phyloP scores from a whole-genome alignment of 2,797 vertebrate genomes.

The Sternotherus odoratus region DNA sequence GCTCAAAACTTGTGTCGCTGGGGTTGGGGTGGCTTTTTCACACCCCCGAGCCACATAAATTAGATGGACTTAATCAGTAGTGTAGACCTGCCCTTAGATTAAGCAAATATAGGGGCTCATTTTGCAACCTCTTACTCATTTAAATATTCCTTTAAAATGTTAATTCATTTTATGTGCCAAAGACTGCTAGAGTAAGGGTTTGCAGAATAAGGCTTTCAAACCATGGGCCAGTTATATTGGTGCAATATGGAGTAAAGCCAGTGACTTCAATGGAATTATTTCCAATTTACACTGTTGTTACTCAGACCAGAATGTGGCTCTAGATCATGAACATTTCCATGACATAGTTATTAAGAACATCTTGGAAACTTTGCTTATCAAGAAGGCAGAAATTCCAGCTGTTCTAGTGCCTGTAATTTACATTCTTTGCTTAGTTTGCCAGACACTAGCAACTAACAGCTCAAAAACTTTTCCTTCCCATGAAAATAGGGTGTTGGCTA shows the following conservation, averaged over 20 bases:
- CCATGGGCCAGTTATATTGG: neutral
- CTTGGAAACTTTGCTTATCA: neutral
- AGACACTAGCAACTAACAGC: neutral
- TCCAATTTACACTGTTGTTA: neutral
- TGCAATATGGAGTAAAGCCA: neutral
- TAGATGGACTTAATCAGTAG: no score
- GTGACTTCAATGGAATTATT: neutral
- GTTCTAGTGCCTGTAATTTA: neutral
- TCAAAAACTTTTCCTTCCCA: neutral
- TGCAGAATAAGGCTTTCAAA: neutral
- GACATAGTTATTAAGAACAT: neutral
- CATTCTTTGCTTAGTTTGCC: neutral
- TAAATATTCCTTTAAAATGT: neutral
- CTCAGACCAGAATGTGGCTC: neutral
- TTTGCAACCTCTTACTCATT: neutral
- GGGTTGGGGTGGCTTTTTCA: no score
- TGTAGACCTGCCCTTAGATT: no score
- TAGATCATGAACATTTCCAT: neutral
- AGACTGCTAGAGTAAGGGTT: neutral
- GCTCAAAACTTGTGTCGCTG: no score
- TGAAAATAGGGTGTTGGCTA: slow-evolving; percentile 9
- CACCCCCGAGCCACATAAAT: no score
- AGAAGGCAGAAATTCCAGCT: neutral
- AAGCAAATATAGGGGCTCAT: neutral
- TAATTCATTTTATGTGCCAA: neutral